Base-by-base conservation (phyloP, 2,797 vertebrate genomes). In the Steatocranus sp. region DNA sequence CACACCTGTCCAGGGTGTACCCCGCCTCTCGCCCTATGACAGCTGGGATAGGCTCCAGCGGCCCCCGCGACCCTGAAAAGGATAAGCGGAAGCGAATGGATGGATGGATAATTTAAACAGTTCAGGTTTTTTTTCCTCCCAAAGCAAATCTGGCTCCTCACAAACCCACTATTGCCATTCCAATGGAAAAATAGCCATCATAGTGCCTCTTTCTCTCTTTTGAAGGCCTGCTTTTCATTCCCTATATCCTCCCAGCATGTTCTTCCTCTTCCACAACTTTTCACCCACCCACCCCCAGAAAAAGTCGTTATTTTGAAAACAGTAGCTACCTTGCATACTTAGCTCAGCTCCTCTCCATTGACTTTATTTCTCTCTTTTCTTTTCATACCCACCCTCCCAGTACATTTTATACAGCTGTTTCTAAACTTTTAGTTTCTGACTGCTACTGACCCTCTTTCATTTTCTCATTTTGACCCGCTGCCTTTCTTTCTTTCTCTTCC, bases 271-370 rank as follows among this genome's bases (percentile, higher is more conserved):
- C 56, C 17, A 61, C 30, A 61, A 61, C 56, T 61, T 61, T 61
- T 61, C 56, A 63, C 3, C 32, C 25, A 17, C 25, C 11, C 11
- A 53, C 20, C 17, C 82, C 76, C 58, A n/a, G 49, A 83, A 88
- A 87, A 79, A 66, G 80, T 73, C 25, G 53, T 86, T 84, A 77
- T 76, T 82, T 38, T 36, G 25, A 50, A 58, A 50, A 83, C 78
- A 56, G 78, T 10, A 61, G 53, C 84, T 74, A 80, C 50, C 76
- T 78, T 80, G 34, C 14, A 23, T 48, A 58, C 30, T 86, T 82
- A 80, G 83, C 77, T 80, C 41, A 38, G 46, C 25, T 43, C 2
- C n/a, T 74, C 76, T 53, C 51, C 15, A 8, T 18, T 14, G 43
- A 38, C 5, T 73, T 27, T 1, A 30, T 46, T 27, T 8, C 11